A percentile compares a stretch with the other conserved stretches of the same genome.
Conservation (phyloP, 2,797 vertebrate genomes). For the Thaleichthys pacificus region DNA sequence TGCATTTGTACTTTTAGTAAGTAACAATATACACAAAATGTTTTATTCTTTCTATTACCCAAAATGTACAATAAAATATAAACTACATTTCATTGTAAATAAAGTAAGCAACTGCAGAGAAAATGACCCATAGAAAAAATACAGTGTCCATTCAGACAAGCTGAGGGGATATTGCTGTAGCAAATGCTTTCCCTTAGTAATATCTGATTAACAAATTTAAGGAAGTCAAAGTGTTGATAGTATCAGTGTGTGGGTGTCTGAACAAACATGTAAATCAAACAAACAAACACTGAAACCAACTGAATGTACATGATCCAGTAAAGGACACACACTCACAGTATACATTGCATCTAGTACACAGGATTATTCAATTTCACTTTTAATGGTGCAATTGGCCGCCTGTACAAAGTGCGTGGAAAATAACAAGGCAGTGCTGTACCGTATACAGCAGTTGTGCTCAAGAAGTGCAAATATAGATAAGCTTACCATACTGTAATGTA, state of each 20-base stretch:
- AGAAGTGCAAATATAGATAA: too few relatives aligned
- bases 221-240: neutral
- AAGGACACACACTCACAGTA: neutral
- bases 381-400: neutral
- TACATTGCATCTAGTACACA: neutral
- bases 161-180: neutral
- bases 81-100: too few relatives aligned
- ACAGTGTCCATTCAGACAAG: neutral
- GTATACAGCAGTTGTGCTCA: too few relatives aligned
- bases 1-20: too few relatives aligned
- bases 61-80: too few relatives aligned
- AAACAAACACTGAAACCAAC: neutral
- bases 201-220: neutral
- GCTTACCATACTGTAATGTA: too few relatives aligned
- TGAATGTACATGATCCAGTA: neutral
- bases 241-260: too few relatives aligned
- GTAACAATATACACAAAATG: too few relatives aligned
- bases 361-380: neutral
- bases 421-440: too few relatives aligned
- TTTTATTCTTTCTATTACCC: too few relatives aligned
- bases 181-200: neutral
- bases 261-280: too few relatives aligned
- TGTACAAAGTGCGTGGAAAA: neutral
- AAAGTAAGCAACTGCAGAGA: too few relatives aligned
- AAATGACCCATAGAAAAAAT: neutral